A percentile compares a stretch with the other conserved stretches of the same genome.
Evolutionary conservation across 2,888 invertebrate species (phyloP).

Genomic region (Dione vanillae): DNA sequence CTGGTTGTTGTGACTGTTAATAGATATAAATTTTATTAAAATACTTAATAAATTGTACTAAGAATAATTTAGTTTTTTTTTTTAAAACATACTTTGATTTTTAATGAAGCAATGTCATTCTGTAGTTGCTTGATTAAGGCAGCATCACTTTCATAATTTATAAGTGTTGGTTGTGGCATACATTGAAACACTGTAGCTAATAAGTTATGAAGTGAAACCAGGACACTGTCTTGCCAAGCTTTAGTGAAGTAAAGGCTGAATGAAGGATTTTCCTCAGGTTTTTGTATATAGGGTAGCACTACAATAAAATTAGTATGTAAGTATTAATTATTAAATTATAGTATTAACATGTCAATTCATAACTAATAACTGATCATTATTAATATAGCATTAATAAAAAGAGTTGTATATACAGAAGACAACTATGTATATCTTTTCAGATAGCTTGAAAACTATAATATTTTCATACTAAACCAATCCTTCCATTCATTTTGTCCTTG

Average conservation of each 20-base stretch:
- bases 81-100: constrained; percentile 61
- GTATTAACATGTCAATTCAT: not conserved
- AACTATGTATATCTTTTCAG: too few species aligned
- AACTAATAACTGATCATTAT: not conserved
- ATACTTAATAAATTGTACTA: not conserved
- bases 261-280: constrained; percentile 94
- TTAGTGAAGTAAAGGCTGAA: constrained; percentile 95
- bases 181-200: constrained; percentile 94
- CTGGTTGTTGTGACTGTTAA: constrained; percentile 54
- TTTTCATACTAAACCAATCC: constrained; percentile 97
- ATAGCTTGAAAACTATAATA: too few species aligned
- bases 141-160: constrained; percentile 94
- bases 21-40: not conserved
- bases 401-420: too few species aligned
- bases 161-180: constrained; percentile 93
- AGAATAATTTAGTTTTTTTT: not conserved
- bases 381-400: not conserved
- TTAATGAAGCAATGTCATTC: constrained; percentile 91
- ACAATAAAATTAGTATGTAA: constrained; percentile 55
- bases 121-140: constrained; percentile 91
- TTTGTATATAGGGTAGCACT: constrained; percentile 96
- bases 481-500: constrained; percentile 97
- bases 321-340: not conserved
- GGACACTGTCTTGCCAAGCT: constrained; percentile 97
- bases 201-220: constrained; percentile 95